These are phyloP conservation scores for Lamellibrachia luymesi DNA, from an alignment of 1,140 invertebrate genomes.

Conservation along the genomic window DNA sequence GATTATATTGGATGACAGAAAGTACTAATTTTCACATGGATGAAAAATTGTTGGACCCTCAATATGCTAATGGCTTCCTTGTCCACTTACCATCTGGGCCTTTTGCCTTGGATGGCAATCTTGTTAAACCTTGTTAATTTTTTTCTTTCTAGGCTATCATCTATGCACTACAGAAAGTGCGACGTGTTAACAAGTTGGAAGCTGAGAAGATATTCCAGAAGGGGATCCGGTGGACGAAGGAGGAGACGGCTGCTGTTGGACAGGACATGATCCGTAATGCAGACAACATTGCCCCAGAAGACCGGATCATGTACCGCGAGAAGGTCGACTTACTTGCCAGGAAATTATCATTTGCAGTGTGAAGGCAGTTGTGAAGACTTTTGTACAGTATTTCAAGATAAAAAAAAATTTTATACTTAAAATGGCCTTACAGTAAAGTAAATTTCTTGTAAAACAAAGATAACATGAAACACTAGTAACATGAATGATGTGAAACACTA, in stretches of 20 bases:
- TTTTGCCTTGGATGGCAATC: too few relatives aligned
- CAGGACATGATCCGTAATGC: not conserved
- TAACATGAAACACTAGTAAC: not conserved
- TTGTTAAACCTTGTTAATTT: too few relatives aligned
- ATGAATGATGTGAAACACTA: not conserved
- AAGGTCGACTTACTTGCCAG: not conserved
- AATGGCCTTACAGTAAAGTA: not conserved
- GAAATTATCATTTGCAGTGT: not conserved
- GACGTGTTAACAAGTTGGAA: not conserved
- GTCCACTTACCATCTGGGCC: too few relatives aligned
- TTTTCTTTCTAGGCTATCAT: not conserved
- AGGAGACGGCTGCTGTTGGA: not conserved
- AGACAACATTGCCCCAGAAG: not conserved
- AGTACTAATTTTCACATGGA: too few relatives aligned
- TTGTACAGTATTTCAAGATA: not conserved
- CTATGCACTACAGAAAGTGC: not conserved
- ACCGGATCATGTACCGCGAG: not conserved
- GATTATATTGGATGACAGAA: too few relatives aligned
- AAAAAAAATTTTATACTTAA: not conserved
- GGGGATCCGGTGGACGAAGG: not conserved
- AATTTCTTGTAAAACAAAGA: not conserved
- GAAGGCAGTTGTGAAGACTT: not conserved
- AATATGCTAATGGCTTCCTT: too few relatives aligned
- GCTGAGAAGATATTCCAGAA: not conserved
- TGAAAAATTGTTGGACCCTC: too few relatives aligned